Conservation (phyloP, 2,888 invertebrate genomes). For the Plemyria rubiginata region DNA sequence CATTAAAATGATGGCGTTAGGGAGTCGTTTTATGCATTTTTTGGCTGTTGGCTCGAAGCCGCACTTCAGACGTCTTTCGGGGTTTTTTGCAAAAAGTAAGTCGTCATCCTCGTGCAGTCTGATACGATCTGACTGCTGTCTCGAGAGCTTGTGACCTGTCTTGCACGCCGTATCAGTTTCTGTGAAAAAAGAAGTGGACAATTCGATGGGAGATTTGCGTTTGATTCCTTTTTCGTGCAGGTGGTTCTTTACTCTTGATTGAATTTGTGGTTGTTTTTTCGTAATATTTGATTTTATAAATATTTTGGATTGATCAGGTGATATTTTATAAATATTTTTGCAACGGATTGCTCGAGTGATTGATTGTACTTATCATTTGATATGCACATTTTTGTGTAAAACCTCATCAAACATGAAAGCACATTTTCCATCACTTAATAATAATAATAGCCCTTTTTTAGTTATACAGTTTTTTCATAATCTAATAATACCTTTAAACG, state of each 20-base stretch:
- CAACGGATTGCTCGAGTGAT: too few relatives aligned
- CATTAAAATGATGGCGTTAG: slow-evolving; percentile 57
- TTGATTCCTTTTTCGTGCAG: slow-evolving; percentile 14
- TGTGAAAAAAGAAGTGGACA: slow-evolving; percentile 46
- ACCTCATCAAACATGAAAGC: too few relatives aligned
- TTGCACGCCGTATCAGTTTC: slow-evolving; percentile 48
- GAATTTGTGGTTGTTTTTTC: not conserved
- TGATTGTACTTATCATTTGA: too few relatives aligned
- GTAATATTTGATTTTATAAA: not conserved
- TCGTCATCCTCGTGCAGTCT: slow-evolving; percentile 65
- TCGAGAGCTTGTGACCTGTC: slow-evolving; percentile 70
- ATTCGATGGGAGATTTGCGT: slow-evolving; percentile 16
- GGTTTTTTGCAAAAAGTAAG: slow-evolving; percentile 69
- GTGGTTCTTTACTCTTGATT: slow-evolving; percentile 15
- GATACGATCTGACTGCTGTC: slow-evolving; percentile 71
- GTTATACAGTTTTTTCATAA: too few relatives aligned
- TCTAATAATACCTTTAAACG: too few relatives aligned
- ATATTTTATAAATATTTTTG: too few relatives aligned
- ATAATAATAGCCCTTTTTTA: too few relatives aligned
- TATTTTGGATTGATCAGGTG: too few relatives aligned
- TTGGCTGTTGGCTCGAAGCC: slow-evolving; percentile 57
- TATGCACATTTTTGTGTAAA: too few relatives aligned
- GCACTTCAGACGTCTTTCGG: slow-evolving; percentile 73
- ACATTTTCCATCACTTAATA: too few relatives aligned
- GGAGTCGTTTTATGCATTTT: slow-evolving; percentile 65